phyloP scores from a whole-genome alignment of 2,113 vertebrate species.

The Sinosuthora webbiana region DNA sequence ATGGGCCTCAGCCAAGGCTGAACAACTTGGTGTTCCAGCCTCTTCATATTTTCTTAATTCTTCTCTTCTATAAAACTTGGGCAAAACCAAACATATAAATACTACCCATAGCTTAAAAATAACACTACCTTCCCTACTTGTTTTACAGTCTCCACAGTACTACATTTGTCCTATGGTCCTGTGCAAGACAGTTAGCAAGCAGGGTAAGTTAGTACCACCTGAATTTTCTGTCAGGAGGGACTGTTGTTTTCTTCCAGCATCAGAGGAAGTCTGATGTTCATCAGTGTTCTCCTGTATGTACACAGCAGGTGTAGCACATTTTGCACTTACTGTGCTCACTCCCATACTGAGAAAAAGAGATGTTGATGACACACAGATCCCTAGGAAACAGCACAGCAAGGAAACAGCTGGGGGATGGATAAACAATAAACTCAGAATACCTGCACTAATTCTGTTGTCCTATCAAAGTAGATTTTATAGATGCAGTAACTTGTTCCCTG shows the following conservation, averaged over 20 bases:
- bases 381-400: neutral
- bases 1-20: neutral
- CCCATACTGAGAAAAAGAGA: neutral
- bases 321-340: neutral
- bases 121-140: neutral
- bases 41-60: neutral
- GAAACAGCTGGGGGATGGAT: neutral
- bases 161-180: neutral
- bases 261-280: neutral
- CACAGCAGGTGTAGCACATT: neutral
- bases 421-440: neutral
- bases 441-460: neutral
- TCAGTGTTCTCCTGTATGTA: neutral
- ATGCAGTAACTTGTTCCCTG: neutral
- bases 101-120: neutral
- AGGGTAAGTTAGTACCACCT: neutral
- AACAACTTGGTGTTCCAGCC: neutral
- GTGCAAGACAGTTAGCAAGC: neutral
- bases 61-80: neutral
- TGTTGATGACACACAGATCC: neutral
- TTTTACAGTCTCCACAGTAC: neutral
- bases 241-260: neutral
- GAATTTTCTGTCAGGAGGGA: neutral
- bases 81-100: neutral
- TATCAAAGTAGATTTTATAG: neutral